Evolutionary conservation across 2,888 invertebrate species (phyloP), one percentile per base, ranked within the genome.

Genomic region (Buathra laborator): DNA sequence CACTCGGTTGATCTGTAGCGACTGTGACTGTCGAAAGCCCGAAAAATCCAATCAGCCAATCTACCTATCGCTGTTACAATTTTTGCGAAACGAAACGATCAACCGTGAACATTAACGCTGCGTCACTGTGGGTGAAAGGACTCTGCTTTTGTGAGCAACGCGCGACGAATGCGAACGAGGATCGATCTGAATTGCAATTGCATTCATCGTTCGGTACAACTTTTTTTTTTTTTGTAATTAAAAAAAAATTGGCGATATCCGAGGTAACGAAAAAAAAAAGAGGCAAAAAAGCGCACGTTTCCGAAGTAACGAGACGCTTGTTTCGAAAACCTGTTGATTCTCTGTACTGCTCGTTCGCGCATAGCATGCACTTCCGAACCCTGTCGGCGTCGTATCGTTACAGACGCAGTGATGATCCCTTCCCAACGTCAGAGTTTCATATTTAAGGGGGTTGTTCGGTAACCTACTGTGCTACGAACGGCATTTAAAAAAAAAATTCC

Each of bases 131-230:
- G 37, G 37, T 37, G 37, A 37, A 9, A 37, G 37, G 37, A 37
- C 1, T 37, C 6, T 9, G 37, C 37, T 9, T 7, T 37, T 14
- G 12, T 19, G 14, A 16, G 67, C 32, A 24, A 32, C 56, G 43
- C 51, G 67, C 53, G 37, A 67, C 19, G 6, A 64, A 64, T 77
- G 87, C 86, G 90, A 87, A 87, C 81, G 84, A 59, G 84, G 46
- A 51, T 75, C 64, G 32, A 32, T 3, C 24, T n/a, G 0, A 46
- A 68, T 68, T 56, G 14, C 4, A 77, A 67, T 32, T 44, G 56
- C 77, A 53, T 68, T 68, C n/a, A 44, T 12, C 53, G 4, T 59
- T 59, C 19, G 29, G 29, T 24, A 59, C 9, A 59, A 29, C 12
- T 59, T 29, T 59, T 19, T 37, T 37, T 37, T 37, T 37, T 37